Percentiles rank a stretch among this genome's conserved stretches.
phyloP scores from a whole-genome alignment of 2,113 vertebrate genomes.

The Calonectris borealis region DNA sequence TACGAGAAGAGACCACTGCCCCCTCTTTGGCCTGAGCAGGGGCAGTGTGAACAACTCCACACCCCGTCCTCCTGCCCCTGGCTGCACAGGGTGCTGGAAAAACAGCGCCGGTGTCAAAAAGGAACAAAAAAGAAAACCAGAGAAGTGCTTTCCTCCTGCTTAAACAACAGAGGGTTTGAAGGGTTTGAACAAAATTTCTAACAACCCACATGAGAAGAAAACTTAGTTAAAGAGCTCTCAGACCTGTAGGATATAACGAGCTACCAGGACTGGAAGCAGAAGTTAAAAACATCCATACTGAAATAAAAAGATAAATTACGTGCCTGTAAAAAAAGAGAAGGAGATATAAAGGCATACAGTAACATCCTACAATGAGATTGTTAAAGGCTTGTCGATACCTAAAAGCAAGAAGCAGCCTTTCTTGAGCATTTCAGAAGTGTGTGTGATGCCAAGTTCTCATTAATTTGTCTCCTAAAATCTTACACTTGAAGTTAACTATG shows the following conservation, averaged over 20 bases:
- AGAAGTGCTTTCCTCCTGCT: not conserved
- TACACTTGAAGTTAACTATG: not conserved
- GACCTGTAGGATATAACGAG: not conserved
- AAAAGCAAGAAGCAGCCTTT: not conserved
- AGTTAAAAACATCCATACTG: not conserved
- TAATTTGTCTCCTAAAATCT: constrained; percentile 1
- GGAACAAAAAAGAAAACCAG: not conserved
- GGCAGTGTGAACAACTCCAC: not conserved
- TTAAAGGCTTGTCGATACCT: not conserved
- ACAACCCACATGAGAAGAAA: not conserved
- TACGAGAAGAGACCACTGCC: not conserved
- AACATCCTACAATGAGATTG: not conserved
- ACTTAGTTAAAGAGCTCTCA: not conserved
- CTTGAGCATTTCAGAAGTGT: not conserved
- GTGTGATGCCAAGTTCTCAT: not conserved
- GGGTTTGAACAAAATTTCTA: not conserved
- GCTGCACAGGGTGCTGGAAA: not conserved
- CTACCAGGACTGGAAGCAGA: not conserved
- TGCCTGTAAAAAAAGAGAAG: not conserved
- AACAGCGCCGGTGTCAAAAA: not conserved
- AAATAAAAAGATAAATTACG: constrained; percentile 9
- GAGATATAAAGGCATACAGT: not conserved
- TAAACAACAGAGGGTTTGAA: not conserved
- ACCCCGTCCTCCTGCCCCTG: not conserved
- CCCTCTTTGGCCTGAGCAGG: not conserved